Percentiles rank a stretch among this genome's conserved stretches.
These are phyloP conservation scores for Lapara coniferarum DNA, from an alignment of 2,888 invertebrate genomes.

Conservation along the genomic window DNA sequence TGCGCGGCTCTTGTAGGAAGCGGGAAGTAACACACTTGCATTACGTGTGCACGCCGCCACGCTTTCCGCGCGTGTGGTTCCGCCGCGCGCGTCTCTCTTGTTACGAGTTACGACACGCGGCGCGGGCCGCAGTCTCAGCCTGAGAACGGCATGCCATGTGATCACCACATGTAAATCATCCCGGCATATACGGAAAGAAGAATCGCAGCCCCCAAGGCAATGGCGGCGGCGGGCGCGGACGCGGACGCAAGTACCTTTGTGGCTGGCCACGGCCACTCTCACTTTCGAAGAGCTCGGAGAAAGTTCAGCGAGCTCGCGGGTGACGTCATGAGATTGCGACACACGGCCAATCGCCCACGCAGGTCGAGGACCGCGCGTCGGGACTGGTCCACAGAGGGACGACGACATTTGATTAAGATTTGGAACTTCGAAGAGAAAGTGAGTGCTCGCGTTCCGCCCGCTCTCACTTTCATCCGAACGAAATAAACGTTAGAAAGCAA, in stretches of 20 bases:
- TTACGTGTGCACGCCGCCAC: slow-evolving; percentile 62
- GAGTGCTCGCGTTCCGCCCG: slow-evolving; percentile 8
- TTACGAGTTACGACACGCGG: not conserved
- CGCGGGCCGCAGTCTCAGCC: no score
- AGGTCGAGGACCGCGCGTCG: slow-evolving; percentile 5
- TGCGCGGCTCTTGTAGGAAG: slow-evolving; percentile 55
- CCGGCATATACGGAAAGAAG: not conserved
- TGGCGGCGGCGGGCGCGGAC: slow-evolving; percentile 26
- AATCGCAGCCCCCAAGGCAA: no score
- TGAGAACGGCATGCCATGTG: no score
- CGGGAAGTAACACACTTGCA: slow-evolving; percentile 73
- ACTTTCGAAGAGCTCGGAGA: slow-evolving; percentile 52
- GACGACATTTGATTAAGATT: slow-evolving; percentile 23
- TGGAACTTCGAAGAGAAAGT: slow-evolving; percentile 21
- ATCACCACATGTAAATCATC: not conserved
- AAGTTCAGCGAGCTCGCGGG: slow-evolving; percentile 41
- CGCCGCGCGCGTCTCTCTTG: slow-evolving; percentile 33
- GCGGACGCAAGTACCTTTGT: slow-evolving; percentile 28
- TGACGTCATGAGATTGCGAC: slow-evolving; percentile 43
- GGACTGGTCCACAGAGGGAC: slow-evolving; percentile 7
- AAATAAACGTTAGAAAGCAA: slow-evolving; percentile 51
- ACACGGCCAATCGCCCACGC: slow-evolving; percentile 30
- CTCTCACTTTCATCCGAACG: slow-evolving; percentile 54
- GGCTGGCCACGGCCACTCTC: slow-evolving; percentile 39
- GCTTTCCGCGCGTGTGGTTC: slow-evolving; percentile 60